A percentile compares a stretch with the other conserved stretches of the same genome.
Evolutionary conservation across 2,888 invertebrate species (phyloP).

Genomic region (Dolomedes plantarius): DNA sequence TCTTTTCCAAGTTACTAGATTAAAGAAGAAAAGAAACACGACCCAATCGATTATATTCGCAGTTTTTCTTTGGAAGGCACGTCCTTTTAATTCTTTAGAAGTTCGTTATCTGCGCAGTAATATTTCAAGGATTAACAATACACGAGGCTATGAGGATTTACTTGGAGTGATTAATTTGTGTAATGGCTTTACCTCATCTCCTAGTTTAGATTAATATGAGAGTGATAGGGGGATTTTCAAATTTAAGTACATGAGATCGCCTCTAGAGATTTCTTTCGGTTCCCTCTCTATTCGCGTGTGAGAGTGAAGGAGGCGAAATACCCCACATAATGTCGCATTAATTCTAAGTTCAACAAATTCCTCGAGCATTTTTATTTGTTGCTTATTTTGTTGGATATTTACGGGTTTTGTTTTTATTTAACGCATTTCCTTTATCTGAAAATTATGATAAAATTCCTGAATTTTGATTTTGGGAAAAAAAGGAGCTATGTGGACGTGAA

Average conservation of each 20-base stretch:
- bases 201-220: conserved; percentile 45
- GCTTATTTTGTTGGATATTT: neutral
- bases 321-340: neutral
- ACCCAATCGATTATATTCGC: conserved; percentile 66
- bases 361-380: neutral
- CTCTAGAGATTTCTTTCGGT: neutral
- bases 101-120: conserved; percentile 5
- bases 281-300: no score
- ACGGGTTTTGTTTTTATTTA: no score
- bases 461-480: no score
- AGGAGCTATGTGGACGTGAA: no score
- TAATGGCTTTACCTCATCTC: conserved; percentile 44
- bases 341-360: neutral
- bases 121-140: conserved; percentile 33
- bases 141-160: conserved; percentile 20
- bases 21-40: conserved; percentile 36
- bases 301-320: neutral
- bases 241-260: neutral
- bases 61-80: conserved; percentile 32
- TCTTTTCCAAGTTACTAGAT: conserved; percentile 63
- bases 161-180: conserved; percentile 52
- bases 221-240: conserved; percentile 6
- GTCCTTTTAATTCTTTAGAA: conserved; percentile 46
- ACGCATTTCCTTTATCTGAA: no score
- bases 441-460: no score